Percentiles rank a stretch among this genome's conserved stretches.
phyloP scores from a whole-genome alignment of 1,140 invertebrate genomes.

The Batillaria attramentaria region DNA sequence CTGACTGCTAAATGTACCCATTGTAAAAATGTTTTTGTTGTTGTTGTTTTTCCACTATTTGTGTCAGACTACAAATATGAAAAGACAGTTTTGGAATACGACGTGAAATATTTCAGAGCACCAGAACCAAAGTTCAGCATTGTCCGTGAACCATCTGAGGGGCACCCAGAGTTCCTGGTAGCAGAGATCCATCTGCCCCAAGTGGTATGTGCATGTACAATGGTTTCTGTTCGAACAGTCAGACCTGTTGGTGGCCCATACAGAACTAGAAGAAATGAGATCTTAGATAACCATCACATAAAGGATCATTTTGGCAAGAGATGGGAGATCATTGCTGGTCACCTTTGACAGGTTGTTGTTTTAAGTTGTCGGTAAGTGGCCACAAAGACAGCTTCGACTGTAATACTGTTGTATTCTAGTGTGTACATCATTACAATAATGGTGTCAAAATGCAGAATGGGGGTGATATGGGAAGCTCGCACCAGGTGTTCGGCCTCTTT shows the following conservation, averaged over 20 bases:
- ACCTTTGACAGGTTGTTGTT: neutral
- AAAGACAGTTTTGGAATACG: neutral
- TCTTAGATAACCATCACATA: neutral
- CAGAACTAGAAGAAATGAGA: neutral
- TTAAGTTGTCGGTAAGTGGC: no score
- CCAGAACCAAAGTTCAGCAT: slow-evolving; percentile 67
- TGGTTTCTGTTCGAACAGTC: neutral
- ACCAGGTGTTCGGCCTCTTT: no score
- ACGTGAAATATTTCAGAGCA: slow-evolving; percentile 52
- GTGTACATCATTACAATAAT: no score
- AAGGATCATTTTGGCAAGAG: neutral
- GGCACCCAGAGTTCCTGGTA: slow-evolving; percentile 70
- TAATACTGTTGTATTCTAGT: no score
- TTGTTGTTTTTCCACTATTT: neutral
- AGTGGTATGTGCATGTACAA: slow-evolving; percentile 64
- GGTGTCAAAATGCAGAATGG: no score
- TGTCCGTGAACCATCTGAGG: slow-evolving; percentile 67
- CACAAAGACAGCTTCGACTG: no score
- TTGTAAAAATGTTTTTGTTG: neutral
- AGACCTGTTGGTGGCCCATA: neutral
- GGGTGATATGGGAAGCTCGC: no score
- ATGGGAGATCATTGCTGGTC: neutral
- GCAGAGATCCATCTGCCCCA: slow-evolving; percentile 75
- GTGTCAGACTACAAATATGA: neutral
- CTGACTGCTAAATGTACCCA: neutral